Evolutionary conservation across 2,888 invertebrate genomes (phyloP), one percentile per base, ranked within the genome.

Genomic region (Pseudolycoriella hygida): DNA sequence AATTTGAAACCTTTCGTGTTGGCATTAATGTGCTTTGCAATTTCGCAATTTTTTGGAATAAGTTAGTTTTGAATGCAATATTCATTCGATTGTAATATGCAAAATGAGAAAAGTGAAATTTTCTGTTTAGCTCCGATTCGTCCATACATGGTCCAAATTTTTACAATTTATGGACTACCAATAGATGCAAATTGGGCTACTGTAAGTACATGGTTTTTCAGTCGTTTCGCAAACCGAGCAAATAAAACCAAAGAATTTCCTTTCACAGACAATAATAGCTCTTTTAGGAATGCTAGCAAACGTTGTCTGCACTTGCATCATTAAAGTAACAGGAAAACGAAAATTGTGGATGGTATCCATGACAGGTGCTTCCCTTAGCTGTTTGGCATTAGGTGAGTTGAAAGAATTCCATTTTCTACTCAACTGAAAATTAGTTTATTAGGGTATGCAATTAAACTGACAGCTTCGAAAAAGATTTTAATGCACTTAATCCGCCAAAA

Each of bases 121-220:
- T 25, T 6, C 4, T 8, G 25, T 25, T 25, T 70, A 3, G 50
- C 61, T 10, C 64, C 71, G 0, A 61, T 72, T n/a, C 62, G 68
- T 45, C 71, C 74, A 0, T 74, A 72, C 52, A 67, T 73, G 66
- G 68, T 73, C 8, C 71, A 71, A 45, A 56, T 73, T 12, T 72
- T 71, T 52, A 67, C 64, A 48, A 56, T 59, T 31, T 59, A 59
- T 46, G 50, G 55, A 3, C 52, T 59, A 43, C 57, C 59, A n/a
- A 49, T 61, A 3, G 57, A 60, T 51, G 53, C 60, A 59, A 70
- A 49, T 51, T 68, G 49, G 67, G 70, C 51, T 61, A 70, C 71
- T 53, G 73, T 73, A 56, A 11, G 19, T 19, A 42, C 14, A n/a
- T 31, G 10, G 68, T 71, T 61, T 43, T 17, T 30, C 17, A 25